Evolutionary conservation across 2,888 invertebrate genomes (phyloP), one percentile per base, ranked within the genome.

Genomic region (Drosophila trichaetosa): DNA sequence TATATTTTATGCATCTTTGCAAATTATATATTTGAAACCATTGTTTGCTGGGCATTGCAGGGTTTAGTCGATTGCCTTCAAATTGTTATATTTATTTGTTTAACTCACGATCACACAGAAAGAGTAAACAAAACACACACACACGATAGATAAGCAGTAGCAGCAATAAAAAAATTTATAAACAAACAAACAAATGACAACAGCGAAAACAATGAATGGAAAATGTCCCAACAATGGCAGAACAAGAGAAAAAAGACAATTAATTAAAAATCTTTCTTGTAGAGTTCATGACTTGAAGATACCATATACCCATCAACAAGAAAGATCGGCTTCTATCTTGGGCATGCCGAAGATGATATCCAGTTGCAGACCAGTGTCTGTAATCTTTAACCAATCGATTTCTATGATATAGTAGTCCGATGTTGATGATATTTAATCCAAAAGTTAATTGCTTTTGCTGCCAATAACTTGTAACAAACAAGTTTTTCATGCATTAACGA

Each of bases 121-220:
- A 16, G 21, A 16, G 13, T 21, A 46, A 16, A 21, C 7, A 21
- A 60, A 36, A 63, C 36, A 72, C 61, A 67, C 38, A 68, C 33
- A 31, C 57, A 51, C 51, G 46, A 49, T 33, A 64, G 58, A 80
- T 71, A 77, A 80, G 65, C 58, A 48, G 64, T 48, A 48, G 40
- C 53, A 63, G 13, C 42, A 68, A 48, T 31, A 21, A 7, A 56
- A 49, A 42, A 52, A 46, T 54, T 54, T 49, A 69, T 48, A 70
- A 33, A 71, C 60, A 68, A 76, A 66, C 69, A 68, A 60, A 78
- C 58, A 73, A 65, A 66, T 60, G 56, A 62, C 70, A 64, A 48
- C 36, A 52, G 31, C 51, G 36, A 60, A 80, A 69, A 77, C 53
- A 70, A 80, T 77, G 77, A 78, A 78, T 77, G 80, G 51, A 71